Base-by-base conservation (phyloP, 2,888 invertebrate species). In the Cryptus armator region DNA sequence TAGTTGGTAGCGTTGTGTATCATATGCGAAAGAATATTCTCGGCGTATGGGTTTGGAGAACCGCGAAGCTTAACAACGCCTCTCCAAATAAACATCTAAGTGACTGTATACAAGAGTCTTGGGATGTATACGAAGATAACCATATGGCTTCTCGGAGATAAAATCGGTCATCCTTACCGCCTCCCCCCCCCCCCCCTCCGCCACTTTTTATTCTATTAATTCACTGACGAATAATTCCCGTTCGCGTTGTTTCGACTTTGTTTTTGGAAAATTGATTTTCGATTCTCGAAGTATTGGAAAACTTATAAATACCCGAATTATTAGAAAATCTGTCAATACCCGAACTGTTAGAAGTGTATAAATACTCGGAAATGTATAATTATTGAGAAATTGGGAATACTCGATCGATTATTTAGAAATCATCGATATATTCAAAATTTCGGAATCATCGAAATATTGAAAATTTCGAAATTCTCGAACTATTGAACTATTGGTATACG, bases 31-130 rank as follows among this genome's bases (percentile, higher is more conserved):
- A 89, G 90, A 91, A 92, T 91, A 92, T 93, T 92, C 91, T 91
- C 89, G 87, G 91, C 90, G 88, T 92, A 90, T 90, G 89, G 90
- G 90, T 89, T 37, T 9, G 88, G 88, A 89, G 88, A 72, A 68
- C 72, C 75, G 89, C 88, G 66, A 90, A 90, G 91, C 88, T 88
- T 91, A 24, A 91, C 89, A 91, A 89, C 90, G 88, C 37, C 88
- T 90, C 89, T 89, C 89, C 91, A 93, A 93, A 93, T 93, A 93
- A 93, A 93, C 92, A 91, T 62, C 89, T 90, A 90, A 91, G 89
- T 90, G 90, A 90, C 90, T 91, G 91, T 92, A 90, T 92, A 92
- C 90, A 90, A 85, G 84, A 87, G 85, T 88, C 82, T 75, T 68
- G 56, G 89, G 88, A 88, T 90, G 90, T 89, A 90, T 90, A 90